Evolutionary conservation across 1,140 invertebrate species (phyloP).

Genomic region (Stegodyphus dumicola): DNA sequence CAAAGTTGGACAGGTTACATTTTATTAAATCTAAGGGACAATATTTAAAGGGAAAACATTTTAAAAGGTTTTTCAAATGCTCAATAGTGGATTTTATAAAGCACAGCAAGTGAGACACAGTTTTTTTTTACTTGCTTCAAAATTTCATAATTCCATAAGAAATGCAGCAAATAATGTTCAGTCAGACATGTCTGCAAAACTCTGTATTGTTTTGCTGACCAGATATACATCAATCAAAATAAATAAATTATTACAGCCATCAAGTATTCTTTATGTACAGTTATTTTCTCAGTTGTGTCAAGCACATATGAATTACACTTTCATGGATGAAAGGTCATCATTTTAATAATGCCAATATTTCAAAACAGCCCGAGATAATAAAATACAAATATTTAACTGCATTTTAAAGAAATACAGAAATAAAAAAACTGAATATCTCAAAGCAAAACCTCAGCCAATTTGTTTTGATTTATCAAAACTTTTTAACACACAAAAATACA

Average conservation of each 20-base stretch:
- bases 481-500: too few species aligned
- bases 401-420: too few species aligned
- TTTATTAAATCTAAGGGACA: slow-evolving; percentile 61
- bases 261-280: too few species aligned
- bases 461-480: too few species aligned
- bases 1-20: slow-evolving; percentile 52
- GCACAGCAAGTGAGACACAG: slow-evolving; percentile 56
- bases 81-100: slow-evolving; percentile 58
- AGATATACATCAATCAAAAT: slow-evolving; percentile 40
- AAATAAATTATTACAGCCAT: slow-evolving; percentile 48
- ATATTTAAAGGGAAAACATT: slow-evolving; percentile 51
- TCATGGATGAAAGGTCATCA: too few species aligned
- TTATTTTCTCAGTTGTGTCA: too few species aligned
- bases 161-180: slow-evolving; percentile 37
- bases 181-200: slow-evolving; percentile 45
- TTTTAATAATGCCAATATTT: too few species aligned
- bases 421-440: too few species aligned
- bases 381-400: too few species aligned
- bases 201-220: slow-evolving; percentile 37
- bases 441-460: too few species aligned
- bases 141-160: slow-evolving; percentile 28
- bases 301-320: too few species aligned
- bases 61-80: slow-evolving; percentile 53
- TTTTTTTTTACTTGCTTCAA: slow-evolving; percentile 6
- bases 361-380: too few species aligned